Evolutionary conservation across 2,888 invertebrate species (phyloP).

Genomic region (Germaria angustata): DNA sequence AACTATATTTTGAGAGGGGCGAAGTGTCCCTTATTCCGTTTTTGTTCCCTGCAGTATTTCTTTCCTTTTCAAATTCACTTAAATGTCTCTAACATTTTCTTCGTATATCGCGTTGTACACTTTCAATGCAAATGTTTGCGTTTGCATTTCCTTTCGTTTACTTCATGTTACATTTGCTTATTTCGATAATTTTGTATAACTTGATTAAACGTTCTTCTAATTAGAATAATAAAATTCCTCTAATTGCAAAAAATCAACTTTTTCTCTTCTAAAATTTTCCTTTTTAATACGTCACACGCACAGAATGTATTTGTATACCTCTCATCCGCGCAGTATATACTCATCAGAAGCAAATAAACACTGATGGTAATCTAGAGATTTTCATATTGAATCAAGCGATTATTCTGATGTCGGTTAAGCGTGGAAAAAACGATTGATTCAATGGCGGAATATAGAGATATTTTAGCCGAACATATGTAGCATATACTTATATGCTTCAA

Average conservation of each 20-base stretch:
- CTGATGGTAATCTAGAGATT: conserved; percentile 23
- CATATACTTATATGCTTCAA: too few relatives aligned
- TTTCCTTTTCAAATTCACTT: conserved; percentile 36
- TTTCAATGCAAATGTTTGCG: conserved; percentile 8
- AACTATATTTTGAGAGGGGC: not conserved
- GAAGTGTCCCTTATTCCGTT: conserved; percentile 30
- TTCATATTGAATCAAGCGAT: not conserved
- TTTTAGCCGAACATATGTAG: too few relatives aligned
- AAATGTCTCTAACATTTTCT: conserved; percentile 45
- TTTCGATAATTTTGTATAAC: conserved; percentile 31
- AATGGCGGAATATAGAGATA: too few relatives aligned
- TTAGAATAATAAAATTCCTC: conserved; percentile 45
- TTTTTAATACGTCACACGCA: conserved; percentile 54
- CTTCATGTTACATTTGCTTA: conserved; percentile 28
- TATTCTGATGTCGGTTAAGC: not conserved
- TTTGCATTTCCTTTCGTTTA: conserved; percentile 18
- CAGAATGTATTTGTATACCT: conserved; percentile 49
- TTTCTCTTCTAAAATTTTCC: conserved; percentile 33
- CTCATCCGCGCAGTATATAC: conserved; percentile 49
- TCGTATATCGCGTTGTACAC: conserved; percentile 33
- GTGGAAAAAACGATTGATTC: too few relatives aligned
- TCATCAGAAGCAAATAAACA: conserved; percentile 36
- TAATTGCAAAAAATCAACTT: conserved; percentile 28
- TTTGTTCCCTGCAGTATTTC: conserved; percentile 27
- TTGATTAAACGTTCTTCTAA: conserved; percentile 28